Percentiles rank a stretch among this genome's conserved stretches.
phyloP scores from a whole-genome alignment of 2,888 invertebrate genomes.

The Polyploca ridens region DNA sequence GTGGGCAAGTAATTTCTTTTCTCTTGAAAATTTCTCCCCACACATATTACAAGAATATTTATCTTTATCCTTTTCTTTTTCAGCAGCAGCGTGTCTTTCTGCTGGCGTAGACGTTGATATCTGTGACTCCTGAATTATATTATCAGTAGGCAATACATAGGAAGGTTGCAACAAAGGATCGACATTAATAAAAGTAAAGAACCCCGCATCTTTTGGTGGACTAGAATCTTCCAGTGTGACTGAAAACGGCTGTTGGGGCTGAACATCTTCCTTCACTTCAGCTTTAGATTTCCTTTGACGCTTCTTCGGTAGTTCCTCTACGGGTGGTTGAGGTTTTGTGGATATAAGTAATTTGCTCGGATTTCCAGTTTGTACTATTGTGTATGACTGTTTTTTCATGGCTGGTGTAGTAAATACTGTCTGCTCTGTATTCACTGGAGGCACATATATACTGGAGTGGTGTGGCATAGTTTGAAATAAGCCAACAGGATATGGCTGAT shows the following conservation, averaged over 20 bases:
- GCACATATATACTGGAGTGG: slow-evolving; percentile 36
- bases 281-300: slow-evolving; percentile 49
- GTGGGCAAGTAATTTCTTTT: slow-evolving; percentile 73
- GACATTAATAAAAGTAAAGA: slow-evolving; percentile 77
- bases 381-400: slow-evolving; percentile 76
- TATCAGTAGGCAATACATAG: slow-evolving; percentile 73
- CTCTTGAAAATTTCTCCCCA: slow-evolving; percentile 64
- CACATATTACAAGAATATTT: slow-evolving; percentile 75
- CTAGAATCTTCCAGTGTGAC: slow-evolving; percentile 57
- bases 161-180: slow-evolving; percentile 74
- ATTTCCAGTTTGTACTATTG: slow-evolving; percentile 73
- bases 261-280: slow-evolving; percentile 27
- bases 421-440: slow-evolving; percentile 32
- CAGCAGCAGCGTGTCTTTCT: slow-evolving; percentile 30
- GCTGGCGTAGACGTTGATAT: slow-evolving; percentile 68
- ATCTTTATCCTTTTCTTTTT: slow-evolving; percentile 43
- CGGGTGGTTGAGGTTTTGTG: slow-evolving; percentile 56
- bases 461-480: slow-evolving; percentile 66
- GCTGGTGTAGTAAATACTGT: slow-evolving; percentile 64
- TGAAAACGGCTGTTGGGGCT: slow-evolving; percentile 47
- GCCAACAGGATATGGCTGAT: slow-evolving; percentile 74
- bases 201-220: slow-evolving; percentile 58
- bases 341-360: slow-evolving; percentile 77
- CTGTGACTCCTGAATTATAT: slow-evolving; percentile 77
- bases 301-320: slow-evolving; percentile 55